These are phyloP conservation scores for Busseola fusca DNA, from an alignment of 2,888 invertebrate species.

Conservation along the genomic window DNA sequence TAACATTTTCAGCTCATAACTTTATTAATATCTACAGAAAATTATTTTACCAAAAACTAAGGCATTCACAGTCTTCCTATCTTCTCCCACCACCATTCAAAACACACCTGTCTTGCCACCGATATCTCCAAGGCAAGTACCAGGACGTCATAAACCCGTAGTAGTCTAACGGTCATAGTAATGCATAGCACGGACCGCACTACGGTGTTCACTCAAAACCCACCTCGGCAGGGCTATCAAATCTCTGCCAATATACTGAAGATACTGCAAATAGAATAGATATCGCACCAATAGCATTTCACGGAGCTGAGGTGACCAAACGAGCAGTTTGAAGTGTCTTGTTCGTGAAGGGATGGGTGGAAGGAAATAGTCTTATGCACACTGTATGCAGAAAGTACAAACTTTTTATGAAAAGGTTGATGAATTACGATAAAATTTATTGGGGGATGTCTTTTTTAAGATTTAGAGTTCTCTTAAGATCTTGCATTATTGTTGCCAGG, in stretches of 20 bases:
- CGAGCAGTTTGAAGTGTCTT: slow-evolving; percentile 12
- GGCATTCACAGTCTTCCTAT: not conserved
- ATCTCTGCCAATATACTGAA: slow-evolving; percentile 75
- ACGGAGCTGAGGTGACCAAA: slow-evolving; percentile 57
- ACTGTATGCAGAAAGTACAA: not conserved
- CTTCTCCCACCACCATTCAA: not conserved
- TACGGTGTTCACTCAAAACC: slow-evolving; percentile 50
- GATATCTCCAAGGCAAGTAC: slow-evolving; percentile 26
- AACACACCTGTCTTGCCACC: slow-evolving; percentile 5
- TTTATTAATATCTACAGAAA: not conserved
- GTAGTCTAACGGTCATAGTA: slow-evolving; percentile 23
- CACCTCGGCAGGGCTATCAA: slow-evolving; percentile 64
- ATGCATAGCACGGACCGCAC: slow-evolving; percentile 45
- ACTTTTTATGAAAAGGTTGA: not conserved
- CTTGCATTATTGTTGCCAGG: not conserved
- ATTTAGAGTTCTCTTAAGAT: no score
- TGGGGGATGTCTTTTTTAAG: no score
- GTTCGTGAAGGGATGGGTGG: not conserved
- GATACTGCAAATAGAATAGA: slow-evolving; percentile 84
- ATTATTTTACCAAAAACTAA: not conserved
- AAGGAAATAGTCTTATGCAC: not conserved
- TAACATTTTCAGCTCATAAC: not conserved
- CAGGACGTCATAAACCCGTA: slow-evolving; percentile 6
- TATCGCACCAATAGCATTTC: slow-evolving; percentile 66
- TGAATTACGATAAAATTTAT: no score